A percentile compares a stretch with the other conserved stretches of the same genome.
phyloP scores from a whole-genome alignment of 2,797 vertebrate species.

The Eulemur rubriventer region DNA sequence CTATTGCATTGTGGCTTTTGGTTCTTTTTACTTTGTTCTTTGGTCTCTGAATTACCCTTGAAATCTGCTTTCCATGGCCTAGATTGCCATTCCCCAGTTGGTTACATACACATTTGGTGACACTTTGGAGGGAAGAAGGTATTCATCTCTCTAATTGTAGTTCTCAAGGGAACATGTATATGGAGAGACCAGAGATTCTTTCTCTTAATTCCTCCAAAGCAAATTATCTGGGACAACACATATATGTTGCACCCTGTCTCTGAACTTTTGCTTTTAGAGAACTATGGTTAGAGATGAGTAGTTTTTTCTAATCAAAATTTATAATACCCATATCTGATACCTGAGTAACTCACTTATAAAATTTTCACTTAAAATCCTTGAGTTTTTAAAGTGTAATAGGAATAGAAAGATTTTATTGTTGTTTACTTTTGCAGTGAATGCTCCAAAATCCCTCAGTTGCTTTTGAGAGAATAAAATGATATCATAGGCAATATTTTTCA shows the following conservation, averaged over 20 bases:
- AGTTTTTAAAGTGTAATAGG: conserved; percentile 45
- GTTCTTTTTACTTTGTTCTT: not conserved
- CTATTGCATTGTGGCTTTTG: not conserved
- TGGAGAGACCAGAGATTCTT: not conserved
- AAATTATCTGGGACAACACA: conserved; percentile 6
- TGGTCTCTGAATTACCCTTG: conserved; percentile 6
- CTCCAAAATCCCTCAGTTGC: conserved; percentile 35
- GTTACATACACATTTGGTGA: not conserved
- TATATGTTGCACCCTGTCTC: not conserved
- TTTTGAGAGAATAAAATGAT: conserved; percentile 53
- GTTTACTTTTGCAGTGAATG: conserved; percentile 40
- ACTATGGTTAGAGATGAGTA: conserved; percentile 13
- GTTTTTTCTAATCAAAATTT: conserved; percentile 43
- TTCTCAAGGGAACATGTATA: not conserved
- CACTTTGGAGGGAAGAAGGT: not conserved
- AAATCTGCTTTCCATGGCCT: not conserved
- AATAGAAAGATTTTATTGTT: conserved; percentile 46
- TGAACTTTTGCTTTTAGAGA: conserved; percentile 25
- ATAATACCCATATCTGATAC: conserved; percentile 9
- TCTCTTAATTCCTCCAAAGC: not conserved
- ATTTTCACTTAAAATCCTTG: conserved; percentile 51
- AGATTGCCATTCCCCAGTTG: not conserved
- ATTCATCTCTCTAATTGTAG: not conserved
- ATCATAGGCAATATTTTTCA: conserved; percentile 25
- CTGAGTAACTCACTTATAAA: conserved; percentile 48